Evolutionary conservation across 2,797 vertebrate genomes (phyloP).

Genomic region (Sardinella longiceps): DNA sequence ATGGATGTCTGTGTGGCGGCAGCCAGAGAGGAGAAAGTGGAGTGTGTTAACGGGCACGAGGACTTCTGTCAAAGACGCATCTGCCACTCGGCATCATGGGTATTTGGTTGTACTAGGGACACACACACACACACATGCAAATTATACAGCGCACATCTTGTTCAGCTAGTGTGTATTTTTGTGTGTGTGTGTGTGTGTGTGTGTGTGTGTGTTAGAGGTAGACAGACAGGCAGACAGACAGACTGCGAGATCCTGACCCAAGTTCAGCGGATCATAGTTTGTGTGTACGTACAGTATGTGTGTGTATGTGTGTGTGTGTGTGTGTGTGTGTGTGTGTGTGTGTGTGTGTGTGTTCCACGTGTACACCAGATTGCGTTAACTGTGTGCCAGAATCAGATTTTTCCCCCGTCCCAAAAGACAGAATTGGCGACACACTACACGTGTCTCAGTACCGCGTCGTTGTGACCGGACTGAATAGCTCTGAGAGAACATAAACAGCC

Average conservation of each 20-base stretch:
- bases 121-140: background rate
- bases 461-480: background rate
- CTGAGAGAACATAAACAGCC: background rate
- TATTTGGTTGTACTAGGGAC: background rate
- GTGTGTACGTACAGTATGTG: no score
- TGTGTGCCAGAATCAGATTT: background rate
- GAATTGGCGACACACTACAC: background rate
- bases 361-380: conserved; percentile 29
- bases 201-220: no score
- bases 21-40: background rate
- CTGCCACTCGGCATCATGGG: conserved; percentile 4
- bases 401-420: background rate
- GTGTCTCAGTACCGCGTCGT: background rate
- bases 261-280: no score
- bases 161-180: background rate
- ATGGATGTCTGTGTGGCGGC: background rate
- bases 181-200: background rate
- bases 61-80: background rate
- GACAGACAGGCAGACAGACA: no score
- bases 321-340: background rate
- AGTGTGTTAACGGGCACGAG: background rate
- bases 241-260: no score
- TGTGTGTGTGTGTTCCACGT: conserved; percentile 11
- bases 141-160: background rate
- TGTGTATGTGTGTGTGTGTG: background rate